Evolutionary conservation across 37 sponge, comb jelly and placozoan species (phyloP).

Genomic region (Geodia barretti): DNA sequence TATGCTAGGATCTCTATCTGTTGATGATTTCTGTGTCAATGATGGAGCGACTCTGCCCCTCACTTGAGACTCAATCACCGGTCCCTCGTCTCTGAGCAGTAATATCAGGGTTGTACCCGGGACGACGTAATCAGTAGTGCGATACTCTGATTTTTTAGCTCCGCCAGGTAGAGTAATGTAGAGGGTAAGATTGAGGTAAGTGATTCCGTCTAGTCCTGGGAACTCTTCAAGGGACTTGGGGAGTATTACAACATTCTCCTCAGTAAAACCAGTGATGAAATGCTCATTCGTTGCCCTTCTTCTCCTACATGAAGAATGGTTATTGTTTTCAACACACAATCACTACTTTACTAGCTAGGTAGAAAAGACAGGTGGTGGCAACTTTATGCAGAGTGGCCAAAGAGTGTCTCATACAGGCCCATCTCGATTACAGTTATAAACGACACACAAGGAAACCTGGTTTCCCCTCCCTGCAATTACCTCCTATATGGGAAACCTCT

Average conservation of each 20-base stretch:
- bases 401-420: too few relatives aligned
- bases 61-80: conserved; percentile 11
- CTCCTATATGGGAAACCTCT: too few relatives aligned
- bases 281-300: too few relatives aligned
- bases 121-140: conserved; percentile 13
- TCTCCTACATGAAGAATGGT: too few relatives aligned
- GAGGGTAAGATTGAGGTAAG: neutral
- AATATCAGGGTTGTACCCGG: neutral
- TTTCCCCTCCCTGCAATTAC: too few relatives aligned
- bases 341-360: too few relatives aligned
- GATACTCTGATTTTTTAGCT: neutral
- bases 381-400: too few relatives aligned
- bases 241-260: neutral
- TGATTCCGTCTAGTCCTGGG: neutral
- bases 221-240: neutral
- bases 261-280: neutral
- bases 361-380: too few relatives aligned
- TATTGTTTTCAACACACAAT: too few relatives aligned
- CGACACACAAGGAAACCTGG: too few relatives aligned
- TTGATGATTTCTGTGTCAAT: neutral
- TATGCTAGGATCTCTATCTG: neutral
- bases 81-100: neutral
- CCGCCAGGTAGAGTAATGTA: conserved; percentile 2
- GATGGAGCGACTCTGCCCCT: conserved; percentile 4
- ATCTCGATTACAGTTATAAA: too few relatives aligned